Evolutionary conservation across 2,797 vertebrate species (phyloP).

Genomic region (Numenius phaeopus): DNA sequence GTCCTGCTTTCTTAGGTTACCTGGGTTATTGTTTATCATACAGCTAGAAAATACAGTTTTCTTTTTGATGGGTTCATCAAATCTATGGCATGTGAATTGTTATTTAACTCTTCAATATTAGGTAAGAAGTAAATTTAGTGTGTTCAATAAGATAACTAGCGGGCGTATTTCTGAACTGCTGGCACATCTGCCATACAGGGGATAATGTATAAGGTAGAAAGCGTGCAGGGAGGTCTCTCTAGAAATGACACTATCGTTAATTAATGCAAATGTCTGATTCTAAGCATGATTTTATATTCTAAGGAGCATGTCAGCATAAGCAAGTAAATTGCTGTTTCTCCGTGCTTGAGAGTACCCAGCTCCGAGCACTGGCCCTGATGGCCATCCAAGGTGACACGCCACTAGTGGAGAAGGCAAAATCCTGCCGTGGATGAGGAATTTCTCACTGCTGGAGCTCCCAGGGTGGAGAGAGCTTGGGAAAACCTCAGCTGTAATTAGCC

Average conservation of each 20-base stretch:
- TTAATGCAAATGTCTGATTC: neutral
- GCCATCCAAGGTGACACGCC: fast-evolving
- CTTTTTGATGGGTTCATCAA: neutral
- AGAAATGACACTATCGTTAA: neutral
- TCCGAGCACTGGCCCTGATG: neutral
- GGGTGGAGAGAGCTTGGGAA: fast-evolving
- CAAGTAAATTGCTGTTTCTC: neutral
- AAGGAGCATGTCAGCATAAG: neutral
- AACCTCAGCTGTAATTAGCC: neutral
- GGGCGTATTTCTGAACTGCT: neutral
- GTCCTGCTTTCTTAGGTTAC: neutral
- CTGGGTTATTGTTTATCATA: neutral
- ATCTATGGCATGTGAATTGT: neutral
- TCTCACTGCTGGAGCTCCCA: neutral
- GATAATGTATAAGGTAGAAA: neutral
- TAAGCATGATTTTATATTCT: neutral
- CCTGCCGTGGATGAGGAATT: neutral
- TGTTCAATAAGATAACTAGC: neutral
- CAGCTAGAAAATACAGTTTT: neutral
- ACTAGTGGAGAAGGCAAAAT: neutral
- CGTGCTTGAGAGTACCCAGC: fast-evolving
- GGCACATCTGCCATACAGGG: fast-evolving
- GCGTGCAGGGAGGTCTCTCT: neutral
- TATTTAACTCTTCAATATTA: neutral
- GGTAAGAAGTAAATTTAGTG: neutral